These are phyloP conservation scores for Patiria pectinifera DNA, from an alignment of 53 echinoderm and acorn worm genomes.

Conservation along the genomic window DNA sequence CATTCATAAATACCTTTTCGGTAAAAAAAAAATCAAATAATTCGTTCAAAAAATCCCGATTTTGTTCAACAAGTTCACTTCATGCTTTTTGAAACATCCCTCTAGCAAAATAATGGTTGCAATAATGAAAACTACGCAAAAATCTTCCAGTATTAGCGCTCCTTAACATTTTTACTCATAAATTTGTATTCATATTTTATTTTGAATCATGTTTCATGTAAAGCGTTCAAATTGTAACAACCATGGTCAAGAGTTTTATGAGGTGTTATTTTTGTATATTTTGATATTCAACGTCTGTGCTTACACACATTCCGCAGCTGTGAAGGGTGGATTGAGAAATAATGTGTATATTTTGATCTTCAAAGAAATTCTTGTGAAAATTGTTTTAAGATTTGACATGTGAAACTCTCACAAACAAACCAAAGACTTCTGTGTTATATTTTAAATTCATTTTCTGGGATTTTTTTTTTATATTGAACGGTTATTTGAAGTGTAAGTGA, in stretches of 20 bases:
- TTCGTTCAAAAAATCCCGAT: too few species aligned
- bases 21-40: too few species aligned
- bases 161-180: not conserved
- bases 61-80: too few species aligned
- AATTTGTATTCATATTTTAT: not conserved
- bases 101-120: not conserved
- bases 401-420: not conserved
- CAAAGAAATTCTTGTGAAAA: not conserved
- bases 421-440: not conserved
- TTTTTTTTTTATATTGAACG: too few species aligned
- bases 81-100: too few species aligned
- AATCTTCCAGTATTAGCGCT: not conserved
- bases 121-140: not conserved
- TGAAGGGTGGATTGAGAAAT: not conserved
- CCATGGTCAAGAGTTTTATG: not conserved
- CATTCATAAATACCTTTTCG: too few species aligned
- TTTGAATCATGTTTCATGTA: not conserved
- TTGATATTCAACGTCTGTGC: not conserved
- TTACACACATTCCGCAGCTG: not conserved
- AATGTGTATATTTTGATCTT: not conserved
- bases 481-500: too few species aligned
- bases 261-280: not conserved
- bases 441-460: not conserved
- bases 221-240: not conserved
- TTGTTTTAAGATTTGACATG: not conserved